Base-by-base conservation (phyloP, 2,888 invertebrate genomes). In the Gryllus longicercus region DNA sequence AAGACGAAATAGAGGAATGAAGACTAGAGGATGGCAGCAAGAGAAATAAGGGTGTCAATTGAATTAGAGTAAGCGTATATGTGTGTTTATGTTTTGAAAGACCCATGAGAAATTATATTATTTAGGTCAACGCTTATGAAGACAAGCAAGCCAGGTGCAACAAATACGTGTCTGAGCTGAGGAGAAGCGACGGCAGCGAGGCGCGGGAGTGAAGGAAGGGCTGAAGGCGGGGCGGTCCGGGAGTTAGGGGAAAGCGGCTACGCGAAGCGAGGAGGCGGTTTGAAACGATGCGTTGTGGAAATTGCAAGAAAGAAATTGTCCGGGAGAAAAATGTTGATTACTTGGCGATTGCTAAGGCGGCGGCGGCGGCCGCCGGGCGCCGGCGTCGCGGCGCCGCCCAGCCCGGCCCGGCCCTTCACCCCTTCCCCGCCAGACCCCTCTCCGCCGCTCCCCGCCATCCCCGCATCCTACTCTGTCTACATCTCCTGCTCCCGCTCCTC, bases 271-370 rank as follows among this genome's bases (percentile, higher is more conserved):
- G 63, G 63, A 63, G 63, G 63, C 14, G 63, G 63, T 63, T 63
- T 18, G 63, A 63, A 63, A 63, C 63, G 63, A 63, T 16, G 63
- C 63, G 18, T 63, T 63, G 63, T 63, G 63, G 63, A 63, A 63
- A 63, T 63, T 63, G 63, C 63, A 63, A 63, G 63, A 63, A 63
- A 63, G 63, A 63, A 63, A 63, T 63, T 63, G 63, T 63, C 63
- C 63, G 16, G 18, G 63, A 63, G 63, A 63, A 63, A 63, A 63
- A 63, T 63, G 63, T 63, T 63, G 63, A 63, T 63, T 63, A 63
- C 63, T 63, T 63, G 63, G 63, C 63, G 63, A 63, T 63, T 63
- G 63, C 18, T 18, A 10, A 4, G 63, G 63, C 18, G 63, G 63
- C 63, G 63, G 63, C 18, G 63, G 63, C 63, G 63, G 18, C 63